Evolutionary conservation across 37 sponge, comb jelly and placozoan species (phyloP).

Genomic region (Ephydatia muelleri): DNA sequence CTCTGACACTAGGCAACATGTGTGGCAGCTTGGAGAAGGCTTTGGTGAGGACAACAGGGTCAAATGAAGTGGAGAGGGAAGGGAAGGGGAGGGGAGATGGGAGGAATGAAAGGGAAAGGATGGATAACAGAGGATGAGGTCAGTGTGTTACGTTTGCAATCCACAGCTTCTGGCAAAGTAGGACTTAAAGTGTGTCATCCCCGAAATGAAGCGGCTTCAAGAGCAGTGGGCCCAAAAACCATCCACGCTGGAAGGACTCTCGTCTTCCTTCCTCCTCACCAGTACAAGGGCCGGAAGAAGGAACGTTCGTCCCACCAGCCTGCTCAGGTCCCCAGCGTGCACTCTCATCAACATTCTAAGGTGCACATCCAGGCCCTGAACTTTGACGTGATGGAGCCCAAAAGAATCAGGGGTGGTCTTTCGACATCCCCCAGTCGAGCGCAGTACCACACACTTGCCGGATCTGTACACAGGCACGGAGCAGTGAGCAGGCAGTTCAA

Average conservation of each 20-base stretch:
- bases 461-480: background rate
- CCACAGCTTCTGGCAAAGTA: background rate
- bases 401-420: background rate
- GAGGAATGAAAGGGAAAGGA: background rate
- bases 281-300: constrained; percentile 48
- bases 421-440: background rate
- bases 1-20: background rate
- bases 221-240: constrained; percentile 80
- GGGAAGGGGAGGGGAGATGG: background rate
- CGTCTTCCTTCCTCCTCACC: constrained; percentile 57
- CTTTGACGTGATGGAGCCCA: background rate
- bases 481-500: background rate
- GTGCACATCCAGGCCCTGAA: background rate
- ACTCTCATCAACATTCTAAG: background rate
- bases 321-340: background rate
- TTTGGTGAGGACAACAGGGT: constrained; percentile 23
- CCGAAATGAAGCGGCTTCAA: background rate
- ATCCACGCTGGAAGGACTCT: constrained; percentile 59
- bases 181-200: constrained; percentile 7
- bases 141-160: background rate
- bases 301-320: background rate
- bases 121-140: background rate
- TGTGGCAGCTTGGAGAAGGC: constrained; percentile 49
- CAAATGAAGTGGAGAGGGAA: background rate
- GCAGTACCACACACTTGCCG: constrained; percentile 20